Conservation (phyloP, 2,113 vertebrate species). For the Tamias sibiricus region DNA sequence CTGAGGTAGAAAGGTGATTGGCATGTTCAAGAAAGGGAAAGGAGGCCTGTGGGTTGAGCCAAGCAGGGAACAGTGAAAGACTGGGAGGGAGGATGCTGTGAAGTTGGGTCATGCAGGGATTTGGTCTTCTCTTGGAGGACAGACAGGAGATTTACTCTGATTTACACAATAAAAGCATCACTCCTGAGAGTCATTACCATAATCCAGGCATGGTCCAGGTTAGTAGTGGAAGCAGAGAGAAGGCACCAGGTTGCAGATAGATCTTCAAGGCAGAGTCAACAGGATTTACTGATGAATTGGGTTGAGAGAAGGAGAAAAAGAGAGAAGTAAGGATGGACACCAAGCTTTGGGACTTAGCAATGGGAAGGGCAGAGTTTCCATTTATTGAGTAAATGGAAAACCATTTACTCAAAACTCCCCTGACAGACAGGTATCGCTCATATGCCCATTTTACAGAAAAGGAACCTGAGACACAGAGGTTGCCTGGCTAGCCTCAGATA, state of each 20-base stretch:
- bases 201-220: background rate
- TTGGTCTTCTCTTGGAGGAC: background rate
- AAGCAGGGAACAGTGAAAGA: background rate
- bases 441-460: background rate
- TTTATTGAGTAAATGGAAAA: background rate
- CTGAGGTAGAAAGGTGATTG: background rate
- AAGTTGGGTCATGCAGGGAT: background rate
- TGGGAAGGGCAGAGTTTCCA: background rate
- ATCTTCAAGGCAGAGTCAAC: background rate
- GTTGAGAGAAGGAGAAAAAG: background rate
- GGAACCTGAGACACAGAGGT: background rate
- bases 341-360: background rate
- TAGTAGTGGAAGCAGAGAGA: background rate
- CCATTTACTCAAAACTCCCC: background rate
- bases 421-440: background rate
- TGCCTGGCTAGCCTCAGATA: too few species aligned
- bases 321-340: background rate
- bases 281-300: background rate
- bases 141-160: background rate
- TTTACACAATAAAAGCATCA: background rate
- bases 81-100: background rate
- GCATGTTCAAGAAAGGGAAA: background rate
- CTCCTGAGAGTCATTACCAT: background rate
- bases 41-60: background rate
- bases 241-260: background rate